Conservation (phyloP, 2,113 vertebrate species). For the Choloepus hoffmanni region DNA sequence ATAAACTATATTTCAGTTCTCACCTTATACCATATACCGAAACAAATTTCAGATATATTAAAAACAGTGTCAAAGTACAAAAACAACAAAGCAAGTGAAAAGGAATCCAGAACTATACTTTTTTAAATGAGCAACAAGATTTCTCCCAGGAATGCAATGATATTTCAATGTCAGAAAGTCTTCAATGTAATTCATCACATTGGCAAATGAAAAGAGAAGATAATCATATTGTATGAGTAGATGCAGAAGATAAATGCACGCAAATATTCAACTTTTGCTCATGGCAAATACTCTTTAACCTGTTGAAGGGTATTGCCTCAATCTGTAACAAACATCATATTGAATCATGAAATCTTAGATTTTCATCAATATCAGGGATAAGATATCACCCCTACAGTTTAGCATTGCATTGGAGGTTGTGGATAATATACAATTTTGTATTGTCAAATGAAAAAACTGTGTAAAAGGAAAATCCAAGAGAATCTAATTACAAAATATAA, state of each 20-base stretch:
- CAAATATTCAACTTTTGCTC: not conserved
- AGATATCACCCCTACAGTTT: not conserved
- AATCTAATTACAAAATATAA: not conserved
- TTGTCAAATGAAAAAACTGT: not conserved
- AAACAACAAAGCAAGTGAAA: not conserved
- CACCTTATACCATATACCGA: not conserved
- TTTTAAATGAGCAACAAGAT: not conserved
- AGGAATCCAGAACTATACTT: not conserved
- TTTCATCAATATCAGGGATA: not conserved
- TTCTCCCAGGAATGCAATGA: not conserved
- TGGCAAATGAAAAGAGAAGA: slow-evolving; percentile 6
- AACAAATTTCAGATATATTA: not conserved
- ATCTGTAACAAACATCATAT: not conserved
- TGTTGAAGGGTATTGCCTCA: not conserved
- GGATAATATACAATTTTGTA: not conserved
- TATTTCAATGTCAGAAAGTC: not conserved
- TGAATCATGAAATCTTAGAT: not conserved
- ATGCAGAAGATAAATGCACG: not conserved
- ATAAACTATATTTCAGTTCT: not conserved
- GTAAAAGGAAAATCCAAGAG: not conserved
- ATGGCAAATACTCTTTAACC: not conserved
- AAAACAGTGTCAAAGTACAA: slow-evolving; percentile 35
- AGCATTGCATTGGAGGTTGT: not conserved
- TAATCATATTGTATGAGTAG: not conserved
- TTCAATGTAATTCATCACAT: not conserved